These are phyloP conservation scores for Narcine bancroftii DNA, from an alignment of 2,113 vertebrate genomes.

Conservation along the genomic window DNA sequence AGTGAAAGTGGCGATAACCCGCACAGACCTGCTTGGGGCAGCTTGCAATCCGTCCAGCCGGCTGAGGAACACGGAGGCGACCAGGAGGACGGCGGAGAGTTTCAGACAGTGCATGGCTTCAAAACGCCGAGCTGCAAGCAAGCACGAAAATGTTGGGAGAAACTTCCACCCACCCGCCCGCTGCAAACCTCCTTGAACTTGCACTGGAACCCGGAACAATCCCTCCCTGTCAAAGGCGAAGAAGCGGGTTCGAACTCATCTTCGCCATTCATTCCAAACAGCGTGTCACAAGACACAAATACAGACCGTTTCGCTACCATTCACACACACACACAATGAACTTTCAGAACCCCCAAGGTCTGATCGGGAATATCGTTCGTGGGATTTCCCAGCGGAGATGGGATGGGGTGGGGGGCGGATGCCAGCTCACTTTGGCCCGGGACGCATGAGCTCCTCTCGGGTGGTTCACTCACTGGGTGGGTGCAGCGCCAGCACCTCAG, in stretches of 20 bases:
- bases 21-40: neutral
- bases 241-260: neutral
- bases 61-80: neutral
- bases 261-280: neutral
- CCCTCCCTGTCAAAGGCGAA: neutral
- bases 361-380: neutral
- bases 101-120: slow-evolving; percentile 24
- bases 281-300: too few relatives aligned
- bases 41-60: neutral
- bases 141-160: neutral
- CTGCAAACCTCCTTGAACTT: neutral
- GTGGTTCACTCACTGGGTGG: neutral
- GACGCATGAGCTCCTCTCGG: neutral
- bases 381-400: too few relatives aligned
- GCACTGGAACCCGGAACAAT: neutral
- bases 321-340: too few relatives aligned
- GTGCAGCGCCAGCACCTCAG: neutral
- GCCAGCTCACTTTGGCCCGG: neutral
- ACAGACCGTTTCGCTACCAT: too few relatives aligned
- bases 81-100: neutral
- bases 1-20: neutral
- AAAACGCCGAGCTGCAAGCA: neutral
- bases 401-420: neutral
- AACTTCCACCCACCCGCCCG: neutral
- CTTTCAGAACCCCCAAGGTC: too few relatives aligned